These are phyloP conservation scores for Zaprionus vittiger DNA, from an alignment of 1,140 invertebrate genomes.

Conservation along the genomic window DNA sequence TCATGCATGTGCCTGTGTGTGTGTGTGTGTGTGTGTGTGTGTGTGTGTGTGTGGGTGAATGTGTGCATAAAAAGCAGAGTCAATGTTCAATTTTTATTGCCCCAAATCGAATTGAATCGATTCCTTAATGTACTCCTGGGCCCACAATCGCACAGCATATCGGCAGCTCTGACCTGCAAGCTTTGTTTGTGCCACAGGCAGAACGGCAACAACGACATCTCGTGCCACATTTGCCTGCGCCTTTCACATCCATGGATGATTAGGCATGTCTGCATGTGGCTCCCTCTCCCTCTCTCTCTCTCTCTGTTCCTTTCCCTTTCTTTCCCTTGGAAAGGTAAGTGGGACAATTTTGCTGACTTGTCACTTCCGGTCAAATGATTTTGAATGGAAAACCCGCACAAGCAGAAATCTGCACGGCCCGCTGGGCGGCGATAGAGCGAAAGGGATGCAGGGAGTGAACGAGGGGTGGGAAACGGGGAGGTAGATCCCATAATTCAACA, in stretches of 20 bases:
- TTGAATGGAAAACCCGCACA: slow-evolving; percentile 60
- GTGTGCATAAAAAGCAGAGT: slow-evolving; percentile 35
- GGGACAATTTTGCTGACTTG: slow-evolving; percentile 75
- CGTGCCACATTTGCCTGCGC: slow-evolving; percentile 71
- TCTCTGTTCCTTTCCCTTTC: slow-evolving; percentile 22
- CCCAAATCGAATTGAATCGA: slow-evolving; percentile 67
- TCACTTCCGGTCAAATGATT: slow-evolving; percentile 79
- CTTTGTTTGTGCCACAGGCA: slow-evolving; percentile 17
- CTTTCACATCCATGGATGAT: slow-evolving; percentile 71
- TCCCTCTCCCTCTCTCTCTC: slow-evolving; percentile 13
- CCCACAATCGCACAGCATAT: slow-evolving; percentile 36
- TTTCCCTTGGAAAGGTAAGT: slow-evolving; percentile 61
- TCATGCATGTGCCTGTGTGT: neutral
- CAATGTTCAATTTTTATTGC: slow-evolving; percentile 82
- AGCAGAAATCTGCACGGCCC: slow-evolving; percentile 54
- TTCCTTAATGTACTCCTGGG: slow-evolving; percentile 68
- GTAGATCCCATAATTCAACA: slow-evolving; percentile 42
- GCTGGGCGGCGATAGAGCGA: neutral
- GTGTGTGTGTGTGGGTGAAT: slow-evolving; percentile 14
- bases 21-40: slow-evolving; percentile 11
- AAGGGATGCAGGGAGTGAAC: neutral
- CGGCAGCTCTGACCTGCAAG: slow-evolving; percentile 24
- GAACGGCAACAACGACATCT: slow-evolving; percentile 38
- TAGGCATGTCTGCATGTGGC: slow-evolving; percentile 53
- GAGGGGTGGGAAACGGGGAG: slow-evolving; percentile 2